phyloP scores from a whole-genome alignment of 2,113 vertebrate species.

The Tyto alba region DNA sequence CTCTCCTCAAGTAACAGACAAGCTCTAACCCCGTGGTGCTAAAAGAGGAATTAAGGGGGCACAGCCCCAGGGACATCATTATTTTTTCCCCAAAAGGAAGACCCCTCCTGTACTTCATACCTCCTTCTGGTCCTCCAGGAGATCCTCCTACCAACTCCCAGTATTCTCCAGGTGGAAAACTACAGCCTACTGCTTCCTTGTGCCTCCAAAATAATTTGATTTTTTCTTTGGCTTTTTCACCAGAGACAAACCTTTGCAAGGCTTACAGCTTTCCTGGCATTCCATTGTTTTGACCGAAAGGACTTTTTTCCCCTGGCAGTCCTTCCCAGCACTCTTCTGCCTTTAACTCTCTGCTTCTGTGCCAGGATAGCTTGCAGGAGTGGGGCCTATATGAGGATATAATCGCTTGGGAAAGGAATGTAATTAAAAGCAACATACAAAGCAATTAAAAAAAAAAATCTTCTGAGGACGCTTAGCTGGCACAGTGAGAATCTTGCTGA shows the following conservation, averaged over 20 bases:
- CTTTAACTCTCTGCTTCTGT: constrained; percentile 10
- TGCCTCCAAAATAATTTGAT: not conserved
- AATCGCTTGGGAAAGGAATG: constrained; percentile 60
- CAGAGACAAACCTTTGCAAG: not conserved
- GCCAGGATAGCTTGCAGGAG: constrained; percentile 56
- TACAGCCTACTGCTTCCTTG: not conserved
- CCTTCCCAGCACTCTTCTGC: not conserved
- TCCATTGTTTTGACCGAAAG: constrained; percentile 12
- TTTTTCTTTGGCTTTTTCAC: not conserved
- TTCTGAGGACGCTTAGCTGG: constrained; percentile 28
- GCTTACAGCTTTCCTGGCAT: not conserved
- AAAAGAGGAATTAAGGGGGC: not conserved
- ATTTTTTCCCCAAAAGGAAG: not conserved
- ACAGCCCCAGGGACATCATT: not conserved
- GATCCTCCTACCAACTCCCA: not conserved
- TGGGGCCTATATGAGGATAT: constrained; percentile 13
- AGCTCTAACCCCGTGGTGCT: not conserved
- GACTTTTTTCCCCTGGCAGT: not conserved
- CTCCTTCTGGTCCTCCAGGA: not conserved
- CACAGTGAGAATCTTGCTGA: constrained; percentile 24
- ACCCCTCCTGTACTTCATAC: not conserved
- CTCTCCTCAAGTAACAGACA: not conserved
- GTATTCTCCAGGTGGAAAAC: not conserved
- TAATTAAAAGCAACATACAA: constrained; percentile 59
- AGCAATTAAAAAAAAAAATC: constrained; percentile 9